These are phyloP conservation scores for Pangasius krempfi DNA, from an alignment of 2,797 vertebrate genomes.

Conservation along the genomic window DNA sequence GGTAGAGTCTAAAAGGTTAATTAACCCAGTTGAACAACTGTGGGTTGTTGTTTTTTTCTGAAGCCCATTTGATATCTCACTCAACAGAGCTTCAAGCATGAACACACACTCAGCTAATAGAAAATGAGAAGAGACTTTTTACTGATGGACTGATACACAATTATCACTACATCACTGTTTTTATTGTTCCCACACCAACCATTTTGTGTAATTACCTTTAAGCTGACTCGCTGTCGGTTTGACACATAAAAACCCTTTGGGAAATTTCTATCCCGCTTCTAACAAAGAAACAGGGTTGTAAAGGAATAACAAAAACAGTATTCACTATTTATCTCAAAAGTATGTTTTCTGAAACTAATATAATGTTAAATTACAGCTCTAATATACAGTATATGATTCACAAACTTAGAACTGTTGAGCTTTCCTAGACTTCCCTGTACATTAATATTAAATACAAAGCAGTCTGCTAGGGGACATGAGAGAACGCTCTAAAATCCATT, in stretches of 20 bases:
- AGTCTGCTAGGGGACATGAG: constrained; percentile 10
- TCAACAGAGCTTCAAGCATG: constrained; percentile 3
- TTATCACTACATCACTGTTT: constrained; percentile 31
- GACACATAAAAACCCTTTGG: constrained; percentile 30
- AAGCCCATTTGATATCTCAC: constrained; percentile 10
- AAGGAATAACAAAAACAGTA: not conserved
- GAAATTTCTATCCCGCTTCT: constrained; percentile 34
- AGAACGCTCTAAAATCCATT: not conserved
- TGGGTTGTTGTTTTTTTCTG: not conserved
- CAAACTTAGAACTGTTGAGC: not conserved
- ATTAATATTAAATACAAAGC: not conserved
- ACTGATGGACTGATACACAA: constrained; percentile 32
- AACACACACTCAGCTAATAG: constrained; percentile 3
- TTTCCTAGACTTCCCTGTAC: not conserved
- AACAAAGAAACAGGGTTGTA: constrained; percentile 39
- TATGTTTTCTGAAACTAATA: constrained; percentile 29
- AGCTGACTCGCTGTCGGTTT: constrained; percentile 23
- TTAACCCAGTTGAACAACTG: not conserved
- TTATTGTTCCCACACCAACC: constrained; percentile 42
- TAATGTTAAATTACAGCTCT: not conserved
- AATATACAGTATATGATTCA: not conserved
- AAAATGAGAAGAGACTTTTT: constrained; percentile 23
- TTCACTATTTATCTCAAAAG: constrained; percentile 19
- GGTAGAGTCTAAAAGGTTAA: constrained; percentile 8
- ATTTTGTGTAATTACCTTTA: constrained; percentile 43